Conservation (phyloP, 2,797 vertebrate genomes). For the Diceros bicornis region DNA sequence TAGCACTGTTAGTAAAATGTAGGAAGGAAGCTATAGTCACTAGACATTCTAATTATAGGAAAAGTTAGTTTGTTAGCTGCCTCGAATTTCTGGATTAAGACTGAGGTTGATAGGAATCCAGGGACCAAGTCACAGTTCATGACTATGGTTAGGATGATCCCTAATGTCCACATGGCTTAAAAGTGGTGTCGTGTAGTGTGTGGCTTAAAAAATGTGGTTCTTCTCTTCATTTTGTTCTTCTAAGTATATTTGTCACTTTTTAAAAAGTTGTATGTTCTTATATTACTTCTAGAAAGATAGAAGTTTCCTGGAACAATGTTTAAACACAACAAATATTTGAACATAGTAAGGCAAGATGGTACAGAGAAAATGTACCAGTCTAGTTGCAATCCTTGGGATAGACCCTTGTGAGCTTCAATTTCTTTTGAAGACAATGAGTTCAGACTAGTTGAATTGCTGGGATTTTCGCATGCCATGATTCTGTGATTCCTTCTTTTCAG, state of each 20-base stretch:
- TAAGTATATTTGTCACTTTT: background rate
- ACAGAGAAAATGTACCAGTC: background rate
- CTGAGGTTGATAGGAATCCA: background rate
- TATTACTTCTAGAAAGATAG: background rate
- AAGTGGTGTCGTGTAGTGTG: background rate
- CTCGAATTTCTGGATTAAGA: slow-evolving; percentile 3
- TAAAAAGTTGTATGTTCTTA: background rate
- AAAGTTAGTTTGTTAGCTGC: background rate
- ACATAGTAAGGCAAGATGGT: background rate
- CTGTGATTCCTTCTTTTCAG: background rate
- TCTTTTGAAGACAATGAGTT: background rate
- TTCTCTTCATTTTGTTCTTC: slow-evolving; percentile 2
- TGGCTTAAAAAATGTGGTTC: background rate
- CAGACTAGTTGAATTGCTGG: background rate
- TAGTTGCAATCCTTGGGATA: background rate
- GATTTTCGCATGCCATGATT: background rate
- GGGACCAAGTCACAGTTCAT: background rate
- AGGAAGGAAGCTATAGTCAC: background rate
- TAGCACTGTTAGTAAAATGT: background rate
- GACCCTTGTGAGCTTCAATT: background rate
- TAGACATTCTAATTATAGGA: background rate
- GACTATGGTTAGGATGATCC: background rate
- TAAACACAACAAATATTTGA: background rate
- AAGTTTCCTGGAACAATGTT: background rate
- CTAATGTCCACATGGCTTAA: background rate